Evolutionary conservation across 2,888 invertebrate genomes (phyloP).

Genomic region (Euzophera pinguis): DNA sequence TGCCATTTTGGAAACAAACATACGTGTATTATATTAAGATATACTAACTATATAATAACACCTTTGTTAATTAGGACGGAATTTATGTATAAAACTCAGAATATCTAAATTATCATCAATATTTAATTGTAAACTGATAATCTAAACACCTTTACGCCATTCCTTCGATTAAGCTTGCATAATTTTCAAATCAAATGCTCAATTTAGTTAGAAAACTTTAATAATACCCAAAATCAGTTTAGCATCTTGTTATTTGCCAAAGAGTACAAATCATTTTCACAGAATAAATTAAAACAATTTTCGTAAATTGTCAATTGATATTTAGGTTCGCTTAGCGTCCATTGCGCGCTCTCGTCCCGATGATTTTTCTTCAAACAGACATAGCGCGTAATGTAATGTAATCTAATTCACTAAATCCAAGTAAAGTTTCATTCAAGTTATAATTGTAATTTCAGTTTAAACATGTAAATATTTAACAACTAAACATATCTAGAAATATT

Average conservation of each 20-base stretch:
- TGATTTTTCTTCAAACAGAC: not conserved
- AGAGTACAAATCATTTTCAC: conserved; percentile 2
- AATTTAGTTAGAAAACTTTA: not conserved
- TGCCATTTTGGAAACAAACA: no score
- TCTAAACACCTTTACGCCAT: no score
- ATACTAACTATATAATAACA: no score
- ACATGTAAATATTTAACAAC: conserved; percentile 2
- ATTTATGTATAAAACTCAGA: no score
- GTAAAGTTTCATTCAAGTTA: not conserved
- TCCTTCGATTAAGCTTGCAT: no score
- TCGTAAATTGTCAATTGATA: not conserved
- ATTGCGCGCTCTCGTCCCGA: not conserved
- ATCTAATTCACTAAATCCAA: not conserved
- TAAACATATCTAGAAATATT: conserved; percentile 3
- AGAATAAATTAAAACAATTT: not conserved
- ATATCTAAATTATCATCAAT: no score
- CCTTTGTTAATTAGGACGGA: no score
- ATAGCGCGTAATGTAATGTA: not conserved
- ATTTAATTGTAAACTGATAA: no score
- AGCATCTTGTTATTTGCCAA: not conserved
- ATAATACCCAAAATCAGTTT: not conserved
- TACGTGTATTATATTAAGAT: no score
- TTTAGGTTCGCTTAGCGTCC: not conserved
- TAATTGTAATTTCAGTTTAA: not conserved
- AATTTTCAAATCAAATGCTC: no score